Percentiles rank a stretch among this genome's conserved stretches.
Evolutionary conservation across 2,888 invertebrate species (phyloP).

Genomic region (Serripes groenlandicus): DNA sequence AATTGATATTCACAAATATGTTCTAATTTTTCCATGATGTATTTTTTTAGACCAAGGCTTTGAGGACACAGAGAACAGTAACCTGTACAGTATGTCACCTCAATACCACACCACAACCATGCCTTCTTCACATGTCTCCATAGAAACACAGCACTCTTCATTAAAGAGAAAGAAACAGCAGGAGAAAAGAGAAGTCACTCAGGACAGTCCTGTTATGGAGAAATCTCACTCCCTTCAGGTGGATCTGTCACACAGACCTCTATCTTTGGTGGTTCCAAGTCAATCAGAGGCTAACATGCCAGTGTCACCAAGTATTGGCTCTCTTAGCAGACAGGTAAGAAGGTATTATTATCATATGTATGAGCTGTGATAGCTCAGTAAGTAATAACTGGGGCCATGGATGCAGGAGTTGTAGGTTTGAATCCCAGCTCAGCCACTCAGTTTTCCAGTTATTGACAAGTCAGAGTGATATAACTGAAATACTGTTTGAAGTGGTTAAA

Average conservation of each 20-base stretch:
- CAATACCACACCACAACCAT: conserved; percentile 40
- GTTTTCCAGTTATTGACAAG: no score
- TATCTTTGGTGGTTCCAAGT: conserved; percentile 85
- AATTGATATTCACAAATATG: not conserved
- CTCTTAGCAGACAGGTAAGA: conserved; percentile 84
- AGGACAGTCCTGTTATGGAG: conserved; percentile 87
- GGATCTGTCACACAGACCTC: conserved; percentile 86
- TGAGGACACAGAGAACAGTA: conserved; percentile 84
- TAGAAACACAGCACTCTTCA: conserved; percentile 87
- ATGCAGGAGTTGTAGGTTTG: no score
- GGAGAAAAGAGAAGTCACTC: conserved; percentile 70
- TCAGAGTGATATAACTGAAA: no score
- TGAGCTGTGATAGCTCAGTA: no score
- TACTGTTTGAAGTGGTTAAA: no score
- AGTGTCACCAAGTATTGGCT: conserved; percentile 82
- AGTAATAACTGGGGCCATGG: no score
- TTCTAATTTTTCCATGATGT: not conserved
- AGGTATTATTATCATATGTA: no score
- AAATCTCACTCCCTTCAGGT: conserved; percentile 85
- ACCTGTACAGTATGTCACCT: conserved; percentile 77
- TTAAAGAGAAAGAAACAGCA: conserved; percentile 87
- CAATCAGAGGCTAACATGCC: conserved; percentile 85
- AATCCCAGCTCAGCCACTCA: no score
- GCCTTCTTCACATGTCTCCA: conserved; percentile 19
- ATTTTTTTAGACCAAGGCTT: conserved; percentile 78